Conservation (phyloP, 2,888 invertebrate species). For the Gastrophysa polygoni region DNA sequence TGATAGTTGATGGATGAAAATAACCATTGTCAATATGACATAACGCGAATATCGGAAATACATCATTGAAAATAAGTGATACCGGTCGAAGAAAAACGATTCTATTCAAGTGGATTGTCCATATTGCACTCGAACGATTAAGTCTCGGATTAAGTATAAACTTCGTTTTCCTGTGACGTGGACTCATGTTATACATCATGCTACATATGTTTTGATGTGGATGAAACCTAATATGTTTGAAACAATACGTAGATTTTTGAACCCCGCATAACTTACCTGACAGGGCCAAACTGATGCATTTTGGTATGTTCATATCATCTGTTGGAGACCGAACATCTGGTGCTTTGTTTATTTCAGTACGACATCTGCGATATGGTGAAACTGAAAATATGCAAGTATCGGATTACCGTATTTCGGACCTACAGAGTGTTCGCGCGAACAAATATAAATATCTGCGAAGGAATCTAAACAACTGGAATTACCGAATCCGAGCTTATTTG, state of each 20-base stretch:
- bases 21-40: too few species aligned
- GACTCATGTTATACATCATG: neutral
- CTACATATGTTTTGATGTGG: neutral
- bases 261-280: neutral
- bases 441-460: too few species aligned
- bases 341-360: neutral
- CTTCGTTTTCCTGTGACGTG: too few species aligned
- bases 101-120: too few species aligned
- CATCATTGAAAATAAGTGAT: too few species aligned
- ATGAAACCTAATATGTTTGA: neutral
- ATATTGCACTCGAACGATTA: too few species aligned
- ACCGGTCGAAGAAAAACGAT: too few species aligned
- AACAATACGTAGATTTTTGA: neutral
- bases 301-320: neutral
- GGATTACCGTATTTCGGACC: neutral
- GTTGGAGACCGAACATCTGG: constrained; percentile 6
- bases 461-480: neutral
- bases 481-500: too few species aligned
- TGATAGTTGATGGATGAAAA: too few species aligned
- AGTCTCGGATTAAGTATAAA: too few species aligned
- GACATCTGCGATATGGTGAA: constrained; percentile 14
- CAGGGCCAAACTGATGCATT: neutral
- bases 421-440: neutral
- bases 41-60: too few species aligned
- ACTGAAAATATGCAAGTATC: constrained; percentile 15